These are phyloP conservation scores for Anoplophora glabripennis DNA, from an alignment of 1,140 invertebrate genomes.

Conservation along the genomic window DNA sequence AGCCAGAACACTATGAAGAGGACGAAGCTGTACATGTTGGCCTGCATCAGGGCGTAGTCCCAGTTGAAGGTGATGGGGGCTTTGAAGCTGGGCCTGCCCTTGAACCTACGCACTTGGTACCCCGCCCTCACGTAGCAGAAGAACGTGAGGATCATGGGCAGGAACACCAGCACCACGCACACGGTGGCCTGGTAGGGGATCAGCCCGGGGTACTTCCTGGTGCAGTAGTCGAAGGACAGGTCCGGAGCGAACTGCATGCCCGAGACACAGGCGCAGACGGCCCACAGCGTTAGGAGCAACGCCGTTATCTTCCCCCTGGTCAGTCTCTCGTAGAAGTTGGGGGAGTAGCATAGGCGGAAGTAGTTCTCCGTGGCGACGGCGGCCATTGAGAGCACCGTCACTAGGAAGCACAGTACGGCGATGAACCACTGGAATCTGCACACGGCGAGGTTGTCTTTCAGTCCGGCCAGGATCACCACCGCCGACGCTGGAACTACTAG, in stretches of 20 bases:
- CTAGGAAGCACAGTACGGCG: slow-evolving; percentile 63
- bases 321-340: slow-evolving; percentile 54
- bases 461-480: slow-evolving; percentile 66
- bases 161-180: slow-evolving; percentile 54
- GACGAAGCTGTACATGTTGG: slow-evolving; percentile 66
- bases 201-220: slow-evolving; percentile 50
- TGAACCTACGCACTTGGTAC: slow-evolving; percentile 42
- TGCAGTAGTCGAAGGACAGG: slow-evolving; percentile 65
- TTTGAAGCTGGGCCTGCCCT: slow-evolving; percentile 57
- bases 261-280: slow-evolving; percentile 48
- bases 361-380: slow-evolving; percentile 66
- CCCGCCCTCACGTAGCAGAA: slow-evolving; percentile 52
- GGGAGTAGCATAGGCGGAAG: slow-evolving; percentile 56
- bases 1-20: slow-evolving; percentile 66
- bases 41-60: slow-evolving; percentile 62
- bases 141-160: slow-evolving; percentile 55
- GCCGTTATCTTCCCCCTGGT: slow-evolving; percentile 54
- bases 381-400: slow-evolving; percentile 62
- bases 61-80: slow-evolving; percentile 61
- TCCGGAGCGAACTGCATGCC: slow-evolving; percentile 56
- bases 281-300: slow-evolving; percentile 56
- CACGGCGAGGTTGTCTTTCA: slow-evolving; percentile 57
- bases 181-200: slow-evolving; percentile 55
- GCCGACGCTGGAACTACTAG: slow-evolving; percentile 69
- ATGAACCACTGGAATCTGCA: slow-evolving; percentile 68